Percentiles rank a stretch among this genome's conserved stretches.
These are phyloP conservation scores for Pseudopleuronectes americanus DNA, from an alignment of 2,797 vertebrate species.

Conservation along the genomic window DNA sequence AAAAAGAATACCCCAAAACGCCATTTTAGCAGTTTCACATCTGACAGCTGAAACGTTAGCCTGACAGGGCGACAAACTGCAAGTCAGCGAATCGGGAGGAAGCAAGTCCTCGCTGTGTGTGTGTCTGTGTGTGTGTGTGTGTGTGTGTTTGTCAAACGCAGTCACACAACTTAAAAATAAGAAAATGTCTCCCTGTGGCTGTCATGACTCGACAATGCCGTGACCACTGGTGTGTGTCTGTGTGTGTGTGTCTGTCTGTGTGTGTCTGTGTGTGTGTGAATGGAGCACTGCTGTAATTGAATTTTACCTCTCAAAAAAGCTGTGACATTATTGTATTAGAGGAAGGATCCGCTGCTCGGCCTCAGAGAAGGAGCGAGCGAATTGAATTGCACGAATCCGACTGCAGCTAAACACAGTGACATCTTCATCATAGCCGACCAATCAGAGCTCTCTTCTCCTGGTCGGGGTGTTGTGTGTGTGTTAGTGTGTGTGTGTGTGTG, in stretches of 20 bases:
- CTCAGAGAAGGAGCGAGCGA: not conserved
- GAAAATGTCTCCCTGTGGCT: constrained; percentile 20
- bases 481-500: too few relatives aligned
- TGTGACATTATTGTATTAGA: constrained; percentile 46
- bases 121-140: constrained; percentile 31
- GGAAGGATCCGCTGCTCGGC: constrained; percentile 27
- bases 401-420: constrained; percentile 14
- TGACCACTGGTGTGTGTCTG: constrained; percentile 8
- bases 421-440: constrained; percentile 21
- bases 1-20: constrained; percentile 24
- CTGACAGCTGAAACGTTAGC: constrained; percentile 70
- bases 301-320: constrained; percentile 53
- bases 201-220: constrained; percentile 35
- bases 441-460: not conserved
- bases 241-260: constrained; percentile 20
- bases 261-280: constrained; percentile 9
- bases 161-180: constrained; percentile 27
- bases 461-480: accelerated
- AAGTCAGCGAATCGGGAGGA: constrained; percentile 64
- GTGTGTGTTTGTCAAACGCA: constrained; percentile 28
- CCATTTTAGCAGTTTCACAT: constrained; percentile 64
- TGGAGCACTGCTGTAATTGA: constrained; percentile 46
- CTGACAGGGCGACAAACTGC: constrained; percentile 65
- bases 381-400: not conserved
- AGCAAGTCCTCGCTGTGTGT: constrained; percentile 21